A percentile compares a stretch with the other conserved stretches of the same genome.
phyloP scores from a whole-genome alignment of 2,113 vertebrate genomes.

The Scalopus aquaticus region DNA sequence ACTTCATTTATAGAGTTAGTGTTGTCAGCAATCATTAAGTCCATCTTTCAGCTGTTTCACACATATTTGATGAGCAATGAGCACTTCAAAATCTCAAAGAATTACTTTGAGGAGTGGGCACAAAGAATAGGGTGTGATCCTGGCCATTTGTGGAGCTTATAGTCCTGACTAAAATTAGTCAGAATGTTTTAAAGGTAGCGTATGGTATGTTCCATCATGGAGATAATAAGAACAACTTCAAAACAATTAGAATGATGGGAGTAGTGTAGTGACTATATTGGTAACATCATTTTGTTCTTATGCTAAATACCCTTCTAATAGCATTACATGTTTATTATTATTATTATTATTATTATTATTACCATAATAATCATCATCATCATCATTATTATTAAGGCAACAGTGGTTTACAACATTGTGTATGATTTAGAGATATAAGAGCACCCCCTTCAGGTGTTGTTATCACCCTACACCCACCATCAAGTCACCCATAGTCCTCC shows the following conservation, averaged over 20 bases:
- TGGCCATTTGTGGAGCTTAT: background rate
- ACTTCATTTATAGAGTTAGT: background rate
- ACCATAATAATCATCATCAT: too few species aligned
- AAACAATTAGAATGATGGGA: background rate
- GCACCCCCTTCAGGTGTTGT: too few species aligned
- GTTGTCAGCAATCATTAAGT: background rate
- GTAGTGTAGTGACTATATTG: background rate
- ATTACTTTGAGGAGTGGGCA: background rate
- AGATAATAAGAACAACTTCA: background rate
- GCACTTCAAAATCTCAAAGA: background rate
- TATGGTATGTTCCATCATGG: background rate
- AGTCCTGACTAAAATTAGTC: background rate
- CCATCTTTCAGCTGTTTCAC: background rate
- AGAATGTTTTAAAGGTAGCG: conserved; percentile 41
- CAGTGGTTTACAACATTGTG: too few species aligned
- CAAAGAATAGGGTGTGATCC: background rate
- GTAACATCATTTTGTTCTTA: conserved; percentile 22
- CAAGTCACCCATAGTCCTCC: too few species aligned
- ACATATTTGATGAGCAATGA: background rate
- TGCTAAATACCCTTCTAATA: background rate
- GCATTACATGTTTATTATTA: background rate
- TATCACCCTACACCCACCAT: too few species aligned
- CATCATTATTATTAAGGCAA: too few species aligned
- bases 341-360: too few species aligned
- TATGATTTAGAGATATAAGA: too few species aligned